Base-by-base conservation (phyloP, 53 echinoderm and acorn worm genomes). In the Echinometra lucunter region DNA sequence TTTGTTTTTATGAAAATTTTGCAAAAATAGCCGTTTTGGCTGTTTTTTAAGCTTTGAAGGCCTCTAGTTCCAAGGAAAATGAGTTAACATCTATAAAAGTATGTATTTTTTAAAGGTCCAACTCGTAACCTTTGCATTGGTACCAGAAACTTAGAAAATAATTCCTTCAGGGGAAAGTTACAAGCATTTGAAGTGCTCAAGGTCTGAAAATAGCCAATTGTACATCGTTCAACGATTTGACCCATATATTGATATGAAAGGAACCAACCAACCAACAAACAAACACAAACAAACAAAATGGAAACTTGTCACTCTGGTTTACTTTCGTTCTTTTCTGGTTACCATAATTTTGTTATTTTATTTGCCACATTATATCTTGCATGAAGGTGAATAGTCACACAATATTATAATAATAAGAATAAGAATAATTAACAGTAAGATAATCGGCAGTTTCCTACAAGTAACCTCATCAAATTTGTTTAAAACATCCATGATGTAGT, bases 271-370 rank as follows among this genome's bases (percentile, higher is more conserved):
- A 6, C 4, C 9, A 47, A 30, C 44, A 45, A 45, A 45, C 78
- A 37, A 11, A 44, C n/a, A n/a, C n/a, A 25, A 35, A 8, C 3
- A 72, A 30, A 70, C 45, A 27, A 83, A 45, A 83, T 7, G 21
- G 0, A 82, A 44, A 58, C 11, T 6, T 23, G 3, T 10, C 16
- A 60, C 89, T 37, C 58, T 0, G 57, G 89, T 60, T 4, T 89
- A 58, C 35, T 70, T 91, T 66, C 42, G 66, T 92, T 92, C 53
- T 92, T 92, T 92, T 92, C 92, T 92, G 92, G 92, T 92, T 92
- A 92, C 92, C 47, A 92, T 92, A 92, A n/a, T 78, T 92, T 92
- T 92, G 92, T 92, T 92, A 92, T 92, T n/a, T 92, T 92, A 92
- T 92, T 92, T 92, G 92, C 92, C 92, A 92, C 92, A 78, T 72